Conservation (phyloP, 2,888 invertebrate species). For the Xylota segnis region DNA sequence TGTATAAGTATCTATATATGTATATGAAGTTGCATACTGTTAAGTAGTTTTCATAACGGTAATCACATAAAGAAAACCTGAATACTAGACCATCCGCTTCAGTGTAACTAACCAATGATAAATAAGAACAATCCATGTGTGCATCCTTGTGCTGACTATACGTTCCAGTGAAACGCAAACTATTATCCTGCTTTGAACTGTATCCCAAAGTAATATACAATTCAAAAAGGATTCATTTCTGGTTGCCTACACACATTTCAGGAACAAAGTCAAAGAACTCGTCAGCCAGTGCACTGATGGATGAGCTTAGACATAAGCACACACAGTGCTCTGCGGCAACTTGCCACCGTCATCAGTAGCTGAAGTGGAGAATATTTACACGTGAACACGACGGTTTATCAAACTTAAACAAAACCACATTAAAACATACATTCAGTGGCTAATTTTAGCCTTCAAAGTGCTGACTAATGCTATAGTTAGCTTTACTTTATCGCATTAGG, state of each 20-base stretch:
- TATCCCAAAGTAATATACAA: background rate
- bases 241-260: too few relatives aligned
- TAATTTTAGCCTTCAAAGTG: conserved; percentile 2
- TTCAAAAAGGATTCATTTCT: background rate
- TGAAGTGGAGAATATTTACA: background rate
- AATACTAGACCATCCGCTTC: too few relatives aligned
- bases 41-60: too few relatives aligned
- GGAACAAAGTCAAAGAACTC: background rate
- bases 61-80: too few relatives aligned
- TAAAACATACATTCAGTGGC: background rate
- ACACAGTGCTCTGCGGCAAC: background rate
- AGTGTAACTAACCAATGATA: too few relatives aligned
- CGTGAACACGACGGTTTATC: background rate
- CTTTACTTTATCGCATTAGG: background rate
- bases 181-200: background rate
- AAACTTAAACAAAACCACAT: background rate
- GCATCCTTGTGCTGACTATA: too few relatives aligned
- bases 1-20: too few relatives aligned
- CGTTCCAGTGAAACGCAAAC: too few relatives aligned
- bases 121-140: too few relatives aligned
- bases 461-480: background rate
- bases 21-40: too few relatives aligned
- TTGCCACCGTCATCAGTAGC: background rate
- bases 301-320: background rate
- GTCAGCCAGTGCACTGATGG: background rate